Conservation (phyloP, 2,113 vertebrate species). For the Paratilapia polleni region DNA sequence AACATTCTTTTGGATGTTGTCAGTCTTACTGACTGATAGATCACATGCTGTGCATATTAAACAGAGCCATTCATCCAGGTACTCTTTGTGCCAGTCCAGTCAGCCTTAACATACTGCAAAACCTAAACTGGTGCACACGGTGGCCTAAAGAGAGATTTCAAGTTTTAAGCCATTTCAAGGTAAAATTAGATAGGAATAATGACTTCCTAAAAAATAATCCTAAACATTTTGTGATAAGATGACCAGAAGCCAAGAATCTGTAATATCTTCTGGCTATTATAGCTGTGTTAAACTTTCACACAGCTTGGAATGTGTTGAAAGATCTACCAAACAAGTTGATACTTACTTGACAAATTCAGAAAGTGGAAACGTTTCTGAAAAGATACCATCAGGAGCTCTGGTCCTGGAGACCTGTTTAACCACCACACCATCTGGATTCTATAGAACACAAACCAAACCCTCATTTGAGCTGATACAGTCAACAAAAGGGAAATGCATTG, state of each 20-base stretch:
- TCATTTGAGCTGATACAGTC: not conserved
- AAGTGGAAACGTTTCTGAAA: constrained; percentile 50
- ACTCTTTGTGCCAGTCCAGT: not conserved
- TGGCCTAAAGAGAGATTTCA: not conserved
- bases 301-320: not conserved
- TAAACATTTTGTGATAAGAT: not conserved
- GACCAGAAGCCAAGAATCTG: rapidly evolving
- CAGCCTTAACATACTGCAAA: not conserved
- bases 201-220: not conserved
- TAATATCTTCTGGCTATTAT: rapidly evolving
- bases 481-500: not conserved
- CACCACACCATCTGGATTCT: constrained; percentile 77
- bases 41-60: not conserved
- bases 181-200: not conserved
- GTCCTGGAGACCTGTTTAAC: constrained; percentile 52
- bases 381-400: constrained; percentile 51
- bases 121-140: not conserved
- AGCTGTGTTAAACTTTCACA: not conserved
- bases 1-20: not conserved
- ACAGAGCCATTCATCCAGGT: rapidly evolving
- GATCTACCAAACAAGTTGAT: not conserved
- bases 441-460: not conserved
- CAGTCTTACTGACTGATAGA: rapidly evolving
- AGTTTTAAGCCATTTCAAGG: not conserved
- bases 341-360: constrained; percentile 73